Evolutionary conservation across 2,888 invertebrate species (phyloP), one percentile per base, ranked within the genome.

Genomic region (Lysandra bellargus): DNA sequence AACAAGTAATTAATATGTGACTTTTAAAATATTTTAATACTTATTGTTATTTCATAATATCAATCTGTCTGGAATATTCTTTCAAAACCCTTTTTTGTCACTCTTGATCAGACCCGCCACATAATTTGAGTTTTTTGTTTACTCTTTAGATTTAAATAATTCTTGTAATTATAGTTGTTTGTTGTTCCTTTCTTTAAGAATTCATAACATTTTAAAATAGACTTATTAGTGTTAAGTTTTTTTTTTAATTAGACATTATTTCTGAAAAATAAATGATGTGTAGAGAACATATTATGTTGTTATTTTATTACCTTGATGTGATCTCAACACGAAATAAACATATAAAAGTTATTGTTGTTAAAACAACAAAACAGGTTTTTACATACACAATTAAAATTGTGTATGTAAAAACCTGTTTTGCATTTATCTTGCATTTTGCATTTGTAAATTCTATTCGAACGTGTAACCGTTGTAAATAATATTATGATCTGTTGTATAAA

Each of bases 341-440:
- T 57, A 76, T 76, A 33, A 30, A 76, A 76, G 30, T 23, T 76
- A 30, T 53, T 76, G 76, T 76, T 76, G 76, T 76, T 76, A n/a
- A n/a, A n/a, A n/a, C n/a, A n/a, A n/a, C n/a, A n/a, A n/a, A n/a
- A n/a, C n/a, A n/a, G n/a, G n/a, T n/a, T n/a, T n/a, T n/a, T n/a
- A n/a, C n/a, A n/a, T n/a, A n/a, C n/a, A n/a, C n/a, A n/a, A n/a
- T n/a, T n/a, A n/a, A n/a, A n/a, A 30, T 76, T 76, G 33, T 30
- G 9, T 33, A 6, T 33, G 44, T 76, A 33, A 69, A 23, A 30
- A 64, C 64, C 64, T 64, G 64, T 64, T 64, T n/a, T 61, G 61
- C 61, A 61, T 61, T 61, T 61, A 6, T 64, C 23, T 33, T 33
- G 23, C 23, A 61, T 33, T 64, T 53, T 53, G 53, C 6, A 23